phyloP scores from a whole-genome alignment of 2,113 vertebrate genomes.

The Lepisosteus oculatus region DNA sequence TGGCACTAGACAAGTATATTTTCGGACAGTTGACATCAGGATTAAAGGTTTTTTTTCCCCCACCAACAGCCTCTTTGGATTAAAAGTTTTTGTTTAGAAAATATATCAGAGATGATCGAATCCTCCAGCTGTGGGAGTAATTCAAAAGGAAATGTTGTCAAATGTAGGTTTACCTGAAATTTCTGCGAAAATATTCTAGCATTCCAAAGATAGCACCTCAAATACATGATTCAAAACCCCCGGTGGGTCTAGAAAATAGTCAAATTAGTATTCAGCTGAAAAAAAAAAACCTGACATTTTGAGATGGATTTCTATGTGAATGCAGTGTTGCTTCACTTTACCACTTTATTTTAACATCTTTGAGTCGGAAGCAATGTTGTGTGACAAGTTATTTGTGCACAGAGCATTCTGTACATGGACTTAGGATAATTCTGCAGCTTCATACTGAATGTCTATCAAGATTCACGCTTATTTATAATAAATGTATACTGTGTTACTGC shows the following conservation, averaged over 20 bases:
- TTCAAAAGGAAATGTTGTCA: background rate
- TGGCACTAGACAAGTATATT: background rate
- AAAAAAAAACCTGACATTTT: background rate
- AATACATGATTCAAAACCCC: background rate
- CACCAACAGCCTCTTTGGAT: background rate
- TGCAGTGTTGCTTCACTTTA: background rate
- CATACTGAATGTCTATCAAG: background rate
- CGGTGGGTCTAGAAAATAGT: background rate
- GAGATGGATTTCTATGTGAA: background rate
- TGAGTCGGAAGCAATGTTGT: background rate
- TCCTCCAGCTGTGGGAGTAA: background rate
- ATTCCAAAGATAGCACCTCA: background rate
- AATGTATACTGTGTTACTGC: background rate
- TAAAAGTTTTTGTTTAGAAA: background rate
- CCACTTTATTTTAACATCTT: background rate
- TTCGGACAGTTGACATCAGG: background rate
- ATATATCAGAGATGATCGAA: background rate
- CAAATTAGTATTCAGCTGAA: background rate
- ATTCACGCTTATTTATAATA: background rate
- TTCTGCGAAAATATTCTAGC: too few species aligned
- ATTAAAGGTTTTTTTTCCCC: background rate
- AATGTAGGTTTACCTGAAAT: background rate
- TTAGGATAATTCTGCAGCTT: background rate
- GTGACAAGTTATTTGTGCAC: slow-evolving; percentile 2
- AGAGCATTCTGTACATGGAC: background rate